These are phyloP conservation scores for Lerema accius DNA, from an alignment of 1,140 invertebrate species.

Conservation along the genomic window DNA sequence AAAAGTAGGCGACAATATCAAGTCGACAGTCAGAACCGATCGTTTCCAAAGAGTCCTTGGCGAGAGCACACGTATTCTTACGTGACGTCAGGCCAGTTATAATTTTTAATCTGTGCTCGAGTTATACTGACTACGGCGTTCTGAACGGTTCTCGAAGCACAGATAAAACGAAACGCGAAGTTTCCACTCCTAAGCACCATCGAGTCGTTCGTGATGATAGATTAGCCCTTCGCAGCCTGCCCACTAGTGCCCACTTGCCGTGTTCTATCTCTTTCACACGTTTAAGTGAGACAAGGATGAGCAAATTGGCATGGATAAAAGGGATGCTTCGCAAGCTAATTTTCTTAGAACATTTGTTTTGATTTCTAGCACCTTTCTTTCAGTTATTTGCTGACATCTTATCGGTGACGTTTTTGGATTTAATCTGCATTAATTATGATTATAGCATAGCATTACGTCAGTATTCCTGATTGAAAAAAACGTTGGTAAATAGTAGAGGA, in stretches of 20 bases:
- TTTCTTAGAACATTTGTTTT: constrained; percentile 12
- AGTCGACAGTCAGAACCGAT: constrained; percentile 1
- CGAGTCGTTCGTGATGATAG: constrained; percentile 37
- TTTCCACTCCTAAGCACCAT: constrained; percentile 33
- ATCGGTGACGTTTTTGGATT: too few relatives aligned
- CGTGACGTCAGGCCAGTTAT: constrained; percentile 30
- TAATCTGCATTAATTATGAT: too few relatives aligned
- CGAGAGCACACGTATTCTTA: constrained; percentile 15
- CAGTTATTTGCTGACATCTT: too few relatives aligned
- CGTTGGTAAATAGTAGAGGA: too few relatives aligned
- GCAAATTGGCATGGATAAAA: constrained; percentile 29
- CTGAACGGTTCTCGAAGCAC: constrained; percentile 17
- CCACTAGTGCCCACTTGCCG: constrained; percentile 3
- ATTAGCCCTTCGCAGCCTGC: constrained; percentile 42
- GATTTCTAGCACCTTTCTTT: background rate
- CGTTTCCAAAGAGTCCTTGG: constrained; percentile 11
- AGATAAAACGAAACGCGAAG: constrained; percentile 26
- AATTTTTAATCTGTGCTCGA: constrained; percentile 31
- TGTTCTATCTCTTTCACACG: constrained; percentile 20
- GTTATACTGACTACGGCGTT: constrained; percentile 26
- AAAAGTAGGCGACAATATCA: too few relatives aligned
- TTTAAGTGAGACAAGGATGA: constrained; percentile 13
- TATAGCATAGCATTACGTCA: too few relatives aligned
- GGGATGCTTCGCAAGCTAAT: constrained; percentile 27
- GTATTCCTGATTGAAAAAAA: too few relatives aligned